These are phyloP conservation scores for Drosophila sulfurigaster DNA, from an alignment of 1,140 invertebrate genomes.

Conservation along the genomic window DNA sequence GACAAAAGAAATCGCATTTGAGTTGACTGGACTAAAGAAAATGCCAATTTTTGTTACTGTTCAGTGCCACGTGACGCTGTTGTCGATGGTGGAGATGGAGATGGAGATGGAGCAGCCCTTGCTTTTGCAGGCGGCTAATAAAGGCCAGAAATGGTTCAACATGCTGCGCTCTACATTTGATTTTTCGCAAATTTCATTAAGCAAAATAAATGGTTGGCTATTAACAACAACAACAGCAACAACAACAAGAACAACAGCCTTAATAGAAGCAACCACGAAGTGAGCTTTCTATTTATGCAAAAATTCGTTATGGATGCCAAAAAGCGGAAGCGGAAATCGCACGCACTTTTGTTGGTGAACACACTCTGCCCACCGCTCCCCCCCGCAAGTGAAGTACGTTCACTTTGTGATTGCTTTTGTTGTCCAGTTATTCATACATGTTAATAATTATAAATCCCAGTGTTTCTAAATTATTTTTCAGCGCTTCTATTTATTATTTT, in stretches of 20 bases:
- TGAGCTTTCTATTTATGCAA: slow-evolving; percentile 71
- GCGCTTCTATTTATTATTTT: too few relatives aligned
- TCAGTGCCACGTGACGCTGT: slow-evolving; percentile 59
- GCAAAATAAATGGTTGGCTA: slow-evolving; percentile 83
- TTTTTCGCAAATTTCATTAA: slow-evolving; percentile 84
- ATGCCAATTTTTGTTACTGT: slow-evolving; percentile 4
- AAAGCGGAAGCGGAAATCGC: slow-evolving; percentile 58
- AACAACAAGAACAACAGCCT: slow-evolving; percentile 26
- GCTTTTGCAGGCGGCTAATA: slow-evolving; percentile 58
- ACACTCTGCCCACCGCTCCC: background rate
- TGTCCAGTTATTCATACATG: too few relatives aligned
- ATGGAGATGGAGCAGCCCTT: slow-evolving; percentile 27
- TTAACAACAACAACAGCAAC: slow-evolving; percentile 63
- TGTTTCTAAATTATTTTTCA: too few relatives aligned
- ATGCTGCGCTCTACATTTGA: slow-evolving; percentile 51
- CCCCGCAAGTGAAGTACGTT: background rate
- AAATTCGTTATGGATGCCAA: slow-evolving; percentile 73
- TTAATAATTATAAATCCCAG: too few relatives aligned
- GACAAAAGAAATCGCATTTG: background rate
- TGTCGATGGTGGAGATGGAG: slow-evolving; percentile 8
- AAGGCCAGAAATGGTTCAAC: slow-evolving; percentile 27
- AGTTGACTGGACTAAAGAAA: slow-evolving; percentile 10
- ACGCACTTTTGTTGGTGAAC: slow-evolving; percentile 34
- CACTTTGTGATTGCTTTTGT: background rate
- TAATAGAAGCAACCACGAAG: background rate